Evolutionary conservation across 2,888 invertebrate species (phyloP), one percentile per base, ranked within the genome.

Genomic region (Desoria tigrina): DNA sequence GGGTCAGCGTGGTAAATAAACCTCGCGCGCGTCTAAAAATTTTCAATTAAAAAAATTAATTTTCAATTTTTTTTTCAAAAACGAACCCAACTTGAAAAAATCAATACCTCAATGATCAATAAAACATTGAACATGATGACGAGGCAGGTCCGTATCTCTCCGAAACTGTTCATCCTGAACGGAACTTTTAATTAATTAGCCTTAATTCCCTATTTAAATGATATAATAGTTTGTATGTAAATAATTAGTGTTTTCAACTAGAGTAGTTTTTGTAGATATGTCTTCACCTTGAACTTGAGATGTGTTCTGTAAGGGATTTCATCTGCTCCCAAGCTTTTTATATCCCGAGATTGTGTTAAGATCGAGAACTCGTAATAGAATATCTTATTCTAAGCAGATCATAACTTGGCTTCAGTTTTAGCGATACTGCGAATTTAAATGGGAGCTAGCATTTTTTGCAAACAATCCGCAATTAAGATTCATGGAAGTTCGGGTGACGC

Each of bases 1-100:
- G 68, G 68, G 39, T 65, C 68, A n/a, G 68, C 57, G 50, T 65
- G 68, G 27, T 68, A 68, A 54, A 68, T 68, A 59, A 65, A 68
- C 62, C 68, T 56, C 16, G 68, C 68, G 14, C 68, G 51, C 2
- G 68, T 68, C 68, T 68, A 58, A 4, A 45, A 49, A 27, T 26
- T n/a, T 18, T 23, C 6, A 18, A 21, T 51, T 18, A 51, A 24
- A 24, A 24, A 26, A 21, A 16, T 26, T 24, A 24, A 24, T 3
- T 16, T 9, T 3, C 2, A 51, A 23, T 11, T 51, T 51, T 49
- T 26, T 24, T 24, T 11, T 24, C 4, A 11, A 21, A 18, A 45
- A 45, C 4, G 16, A 21, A 45, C 16, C n/a, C 16, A 39, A 39
- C 39, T 11, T 39, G 39, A 39, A 39, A 16, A 39, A 39, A 39